Conservation (phyloP, 2,113 vertebrate species). For the Ctenodactylus gundi region DNA sequence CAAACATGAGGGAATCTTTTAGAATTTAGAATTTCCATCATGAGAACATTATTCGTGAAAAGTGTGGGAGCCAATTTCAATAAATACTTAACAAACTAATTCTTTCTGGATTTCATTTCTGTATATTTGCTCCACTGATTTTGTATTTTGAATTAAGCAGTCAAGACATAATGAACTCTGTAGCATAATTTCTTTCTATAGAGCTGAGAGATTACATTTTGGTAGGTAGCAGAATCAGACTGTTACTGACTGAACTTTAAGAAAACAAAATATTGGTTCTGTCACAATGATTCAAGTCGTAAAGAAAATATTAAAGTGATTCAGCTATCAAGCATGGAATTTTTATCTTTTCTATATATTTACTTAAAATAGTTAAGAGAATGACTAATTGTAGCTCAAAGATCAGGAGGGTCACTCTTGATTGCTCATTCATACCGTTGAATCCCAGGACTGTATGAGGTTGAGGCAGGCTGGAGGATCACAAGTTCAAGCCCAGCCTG, state of each 20-base stretch:
- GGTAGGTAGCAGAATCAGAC: background rate
- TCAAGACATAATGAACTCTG: background rate
- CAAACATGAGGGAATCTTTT: background rate
- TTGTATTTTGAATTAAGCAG: background rate
- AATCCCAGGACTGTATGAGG: no score
- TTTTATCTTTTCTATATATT: background rate
- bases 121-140: background rate
- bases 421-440: no score
- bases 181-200: background rate
- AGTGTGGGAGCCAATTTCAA: background rate
- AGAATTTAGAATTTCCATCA: background rate
- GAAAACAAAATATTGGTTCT: conserved; percentile 21
- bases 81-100: background rate
- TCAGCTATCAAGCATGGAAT: background rate
- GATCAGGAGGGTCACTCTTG: no score
- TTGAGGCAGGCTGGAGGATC: no score
- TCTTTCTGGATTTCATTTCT: background rate
- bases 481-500: no score
- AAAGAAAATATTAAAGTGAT: background rate
- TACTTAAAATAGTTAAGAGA: background rate
- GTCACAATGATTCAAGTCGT: background rate
- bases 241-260: background rate
- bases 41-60: no score
- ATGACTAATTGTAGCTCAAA: background rate
- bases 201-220: background rate